Evolutionary conservation across 2,797 vertebrate genomes (phyloP), one percentile per base, ranked within the genome.

Genomic region (Takifugu rubripes): DNA sequence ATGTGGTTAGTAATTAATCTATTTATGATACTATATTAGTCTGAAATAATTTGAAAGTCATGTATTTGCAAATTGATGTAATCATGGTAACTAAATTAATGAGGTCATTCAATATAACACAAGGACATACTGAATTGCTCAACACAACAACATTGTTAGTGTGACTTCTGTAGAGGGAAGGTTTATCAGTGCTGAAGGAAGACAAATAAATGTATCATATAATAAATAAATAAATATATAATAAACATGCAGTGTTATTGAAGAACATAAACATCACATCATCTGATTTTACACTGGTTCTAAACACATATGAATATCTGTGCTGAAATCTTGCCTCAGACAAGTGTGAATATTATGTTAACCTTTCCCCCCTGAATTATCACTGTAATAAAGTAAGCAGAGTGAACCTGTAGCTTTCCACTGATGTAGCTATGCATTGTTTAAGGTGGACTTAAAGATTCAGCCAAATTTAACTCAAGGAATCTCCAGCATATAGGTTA

Each of bases 361-460:
- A 5, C 1, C 17, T 21, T 31, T 3, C 0, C 29, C 5, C 11
- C 6, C 12, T 5, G 2, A 0, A 6, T 42, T 48, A 60, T 46
- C 26, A 49, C 26, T 15, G 25, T 25, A 6, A 25, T 26, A 56
- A 44, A 36, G 42, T 14, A 14, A 27, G 52, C 52, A 25, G 15
- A 17, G 5, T 46, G 26, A 49, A 21, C 4, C 33, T 8, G 46
- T 48, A 54, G 3, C 51, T 61, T 61, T 57, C 56, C 31, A 46
- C 9, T 60, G 31, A 1, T 27, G 5, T 24, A 40, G 7, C n/a
- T 26, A 29, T 12, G 1, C 26, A 42, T 14, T 59, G 4, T 29
- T 49, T 44, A 7, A 15, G 14, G 42, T n/a, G 16, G 42, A 44
- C n/a, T 44, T 44, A 44, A 44, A 3, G 42, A n/a, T 16, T 44